phyloP scores from a whole-genome alignment of 2,888 invertebrate species.

The Agrotis exclamationis region DNA sequence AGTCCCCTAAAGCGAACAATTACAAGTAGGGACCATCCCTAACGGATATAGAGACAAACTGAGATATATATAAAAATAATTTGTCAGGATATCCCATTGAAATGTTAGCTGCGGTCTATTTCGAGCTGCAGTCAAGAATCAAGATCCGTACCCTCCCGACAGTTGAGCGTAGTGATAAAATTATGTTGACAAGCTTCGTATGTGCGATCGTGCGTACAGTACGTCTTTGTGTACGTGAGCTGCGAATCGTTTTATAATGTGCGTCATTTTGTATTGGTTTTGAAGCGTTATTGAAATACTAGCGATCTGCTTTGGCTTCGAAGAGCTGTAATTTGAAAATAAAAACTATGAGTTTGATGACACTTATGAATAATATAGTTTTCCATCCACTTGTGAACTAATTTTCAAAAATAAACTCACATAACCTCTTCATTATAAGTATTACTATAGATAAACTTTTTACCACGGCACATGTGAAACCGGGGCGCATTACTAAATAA shows the following conservation, averaged over 20 bases:
- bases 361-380: too few species aligned
- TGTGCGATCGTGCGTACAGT: constrained; percentile 16
- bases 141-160: constrained; percentile 57
- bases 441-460: too few species aligned
- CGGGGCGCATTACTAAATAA: too few species aligned
- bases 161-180: constrained; percentile 49
- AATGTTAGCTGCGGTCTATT: constrained; percentile 69
- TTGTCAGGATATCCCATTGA: constrained; percentile 88
- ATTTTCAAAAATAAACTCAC: too few species aligned
- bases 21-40: constrained; percentile 58
- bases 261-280: constrained; percentile 11
- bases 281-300: constrained; percentile 5
- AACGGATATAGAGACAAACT: constrained; percentile 82
- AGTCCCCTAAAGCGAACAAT: constrained; percentile 58
- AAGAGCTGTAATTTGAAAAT: too few species aligned
- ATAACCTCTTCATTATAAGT: too few species aligned
- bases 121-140: constrained; percentile 61
- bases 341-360: too few species aligned
- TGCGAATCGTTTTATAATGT: constrained; percentile 26
- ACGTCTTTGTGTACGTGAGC: constrained; percentile 11
- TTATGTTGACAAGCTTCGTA: constrained; percentile 56
- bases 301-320: too few species aligned
- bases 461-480: too few species aligned
- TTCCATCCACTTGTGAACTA: too few species aligned
- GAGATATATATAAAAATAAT: constrained; percentile 88